Evolutionary conservation across 2,113 vertebrate genomes (phyloP).

Genomic region (Heptranchias perlo): DNA sequence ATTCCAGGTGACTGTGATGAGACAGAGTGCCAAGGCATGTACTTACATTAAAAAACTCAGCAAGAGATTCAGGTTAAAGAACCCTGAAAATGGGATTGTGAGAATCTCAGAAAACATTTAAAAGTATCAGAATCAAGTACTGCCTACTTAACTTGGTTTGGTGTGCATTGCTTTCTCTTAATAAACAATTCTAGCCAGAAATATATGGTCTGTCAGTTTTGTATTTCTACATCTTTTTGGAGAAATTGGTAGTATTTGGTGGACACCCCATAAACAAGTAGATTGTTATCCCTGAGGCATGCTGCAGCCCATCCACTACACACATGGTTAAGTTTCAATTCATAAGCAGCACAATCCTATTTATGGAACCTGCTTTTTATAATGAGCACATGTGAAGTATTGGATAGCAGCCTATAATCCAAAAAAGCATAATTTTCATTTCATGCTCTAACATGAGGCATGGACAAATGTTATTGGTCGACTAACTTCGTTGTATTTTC

Average conservation of each 20-base stretch:
- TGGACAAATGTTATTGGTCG: too few relatives aligned
- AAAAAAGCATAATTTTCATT: background rate
- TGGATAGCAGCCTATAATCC: background rate
- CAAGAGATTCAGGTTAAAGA: background rate
- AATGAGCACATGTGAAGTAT: background rate
- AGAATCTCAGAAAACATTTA: background rate
- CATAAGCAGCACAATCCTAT: background rate
- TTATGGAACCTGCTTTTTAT: background rate
- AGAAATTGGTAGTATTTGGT: background rate
- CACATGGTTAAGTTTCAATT: background rate
- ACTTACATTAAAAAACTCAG: background rate
- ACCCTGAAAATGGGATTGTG: background rate
- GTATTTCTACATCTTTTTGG: background rate
- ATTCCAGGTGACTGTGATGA: background rate
- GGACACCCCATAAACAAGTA: background rate
- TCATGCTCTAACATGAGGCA: background rate
- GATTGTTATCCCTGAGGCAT: background rate
- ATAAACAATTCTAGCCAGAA: background rate
- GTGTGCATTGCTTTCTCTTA: background rate
- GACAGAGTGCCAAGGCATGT: background rate
- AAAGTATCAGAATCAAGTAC: background rate
- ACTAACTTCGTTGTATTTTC: background rate
- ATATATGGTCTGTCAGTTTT: background rate
- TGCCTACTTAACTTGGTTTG: background rate
- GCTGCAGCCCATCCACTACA: too few relatives aligned